Evolutionary conservation across 2,113 vertebrate species (phyloP).

Genomic region (Eudorcas thomsonii): DNA sequence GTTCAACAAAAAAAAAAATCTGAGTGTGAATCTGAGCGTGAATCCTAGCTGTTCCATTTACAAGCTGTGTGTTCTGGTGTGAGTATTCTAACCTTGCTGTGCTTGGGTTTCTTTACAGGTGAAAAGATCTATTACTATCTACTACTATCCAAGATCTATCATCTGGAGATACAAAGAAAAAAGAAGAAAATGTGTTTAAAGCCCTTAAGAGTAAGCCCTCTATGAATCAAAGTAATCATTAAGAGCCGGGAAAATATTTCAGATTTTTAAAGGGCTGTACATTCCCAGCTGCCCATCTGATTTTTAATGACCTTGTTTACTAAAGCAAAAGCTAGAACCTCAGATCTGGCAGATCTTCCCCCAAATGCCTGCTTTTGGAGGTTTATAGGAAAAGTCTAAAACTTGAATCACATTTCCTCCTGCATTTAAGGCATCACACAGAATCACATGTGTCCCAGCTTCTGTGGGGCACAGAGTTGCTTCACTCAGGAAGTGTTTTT

Average conservation of each 20-base stretch:
- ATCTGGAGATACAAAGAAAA: not conserved
- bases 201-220: not conserved
- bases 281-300: not conserved
- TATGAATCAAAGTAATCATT: not conserved
- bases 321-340: not conserved
- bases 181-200: not conserved
- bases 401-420: not conserved
- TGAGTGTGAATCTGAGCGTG: not conserved
- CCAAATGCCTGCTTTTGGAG: not conserved
- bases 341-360: not conserved
- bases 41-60: not conserved
- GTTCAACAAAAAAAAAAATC: not conserved
- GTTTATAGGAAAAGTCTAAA: not conserved
- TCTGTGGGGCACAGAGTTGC: not conserved
- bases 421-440: not conserved
- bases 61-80: not conserved
- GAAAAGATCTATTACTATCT: not conserved
- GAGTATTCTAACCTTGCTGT: not conserved
- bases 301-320: not conserved
- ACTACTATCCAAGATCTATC: not conserved
- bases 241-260: not conserved
- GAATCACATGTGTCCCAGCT: not conserved
- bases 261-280: not conserved
- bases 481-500: constrained; percentile 7
- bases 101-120: not conserved